These are phyloP conservation scores for Gastrophysa polygoni DNA, from an alignment of 2,888 invertebrate species.

Conservation along the genomic window DNA sequence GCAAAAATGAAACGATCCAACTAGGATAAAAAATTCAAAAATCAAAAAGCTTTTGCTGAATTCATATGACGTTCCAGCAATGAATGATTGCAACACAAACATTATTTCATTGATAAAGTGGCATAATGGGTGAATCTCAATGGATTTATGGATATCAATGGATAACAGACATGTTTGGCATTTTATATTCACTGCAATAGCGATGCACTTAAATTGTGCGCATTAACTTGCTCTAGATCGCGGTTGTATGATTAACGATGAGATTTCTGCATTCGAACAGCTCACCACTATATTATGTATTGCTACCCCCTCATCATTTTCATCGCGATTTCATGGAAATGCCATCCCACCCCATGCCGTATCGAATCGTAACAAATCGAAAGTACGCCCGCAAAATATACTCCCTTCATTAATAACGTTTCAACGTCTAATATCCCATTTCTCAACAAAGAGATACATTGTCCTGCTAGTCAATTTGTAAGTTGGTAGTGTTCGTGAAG, in stretches of 20 bases:
- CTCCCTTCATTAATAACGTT: neutral
- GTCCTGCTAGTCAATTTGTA: constrained; percentile 32
- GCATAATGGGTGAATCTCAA: no score
- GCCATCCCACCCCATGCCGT: neutral
- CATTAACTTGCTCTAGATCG: neutral
- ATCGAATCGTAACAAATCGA: neutral
- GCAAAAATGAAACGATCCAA: no score
- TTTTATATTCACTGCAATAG: no score
- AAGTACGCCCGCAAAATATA: neutral
- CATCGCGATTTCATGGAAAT: constrained; percentile 1
- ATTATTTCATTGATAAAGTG: no score
- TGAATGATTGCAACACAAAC: no score
- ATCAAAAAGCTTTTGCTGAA: no score
- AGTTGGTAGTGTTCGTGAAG: constrained; percentile 30
- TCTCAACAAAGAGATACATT: constrained; percentile 12
- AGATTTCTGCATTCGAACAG: neutral
- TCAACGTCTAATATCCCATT: neutral
- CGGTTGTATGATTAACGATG: neutral
- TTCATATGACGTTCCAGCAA: no score
- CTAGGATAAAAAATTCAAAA: no score
- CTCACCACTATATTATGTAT: neutral
- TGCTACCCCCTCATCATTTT: neutral
- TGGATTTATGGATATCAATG: no score
- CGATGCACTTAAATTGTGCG: neutral
- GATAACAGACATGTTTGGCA: no score